A percentile compares a stretch with the other conserved stretches of the same genome.
phyloP scores from a whole-genome alignment of 2,888 invertebrate genomes.

The Apamea anceps region DNA sequence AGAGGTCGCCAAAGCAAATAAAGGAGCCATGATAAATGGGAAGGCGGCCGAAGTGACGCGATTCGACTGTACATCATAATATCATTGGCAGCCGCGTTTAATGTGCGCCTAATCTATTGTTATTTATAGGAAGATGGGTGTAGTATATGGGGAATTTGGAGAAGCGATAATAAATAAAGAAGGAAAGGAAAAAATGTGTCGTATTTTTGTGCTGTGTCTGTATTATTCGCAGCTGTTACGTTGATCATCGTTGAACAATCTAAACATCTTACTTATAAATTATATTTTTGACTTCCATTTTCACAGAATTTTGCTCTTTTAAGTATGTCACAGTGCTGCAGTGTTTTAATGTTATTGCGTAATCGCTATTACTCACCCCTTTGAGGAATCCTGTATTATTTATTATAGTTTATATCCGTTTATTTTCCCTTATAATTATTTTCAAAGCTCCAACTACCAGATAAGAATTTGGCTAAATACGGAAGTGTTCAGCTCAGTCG shows the following conservation, averaged over 20 bases:
- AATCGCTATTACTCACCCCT: too few relatives aligned
- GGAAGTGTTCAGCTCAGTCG: neutral
- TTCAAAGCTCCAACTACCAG: neutral
- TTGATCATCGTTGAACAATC: too few relatives aligned
- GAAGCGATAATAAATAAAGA: neutral
- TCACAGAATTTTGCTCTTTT: too few relatives aligned
- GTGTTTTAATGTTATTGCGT: too few relatives aligned
- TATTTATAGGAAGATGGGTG: slow-evolving; percentile 70
- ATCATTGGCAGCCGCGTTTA: slow-evolving; percentile 76
- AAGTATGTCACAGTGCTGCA: too few relatives aligned
- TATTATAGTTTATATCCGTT: too few relatives aligned
- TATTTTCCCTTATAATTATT: neutral
- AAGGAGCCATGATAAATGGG: slow-evolving; percentile 58
- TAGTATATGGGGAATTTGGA: slow-evolving; percentile 50
- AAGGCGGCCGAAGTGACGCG: slow-evolving; percentile 50
- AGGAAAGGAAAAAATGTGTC: neutral
- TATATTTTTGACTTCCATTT: too few relatives aligned
- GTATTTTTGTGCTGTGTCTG: neutral
- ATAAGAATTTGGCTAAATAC: neutral
- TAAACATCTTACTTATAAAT: too few relatives aligned
- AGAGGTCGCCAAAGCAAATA: slow-evolving; percentile 63
- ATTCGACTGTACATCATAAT: slow-evolving; percentile 71
- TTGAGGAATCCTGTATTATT: too few relatives aligned
- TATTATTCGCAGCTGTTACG: too few relatives aligned
- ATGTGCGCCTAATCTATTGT: slow-evolving; percentile 76